Evolutionary conservation across 2,113 vertebrate species (phyloP).

Genomic region (Tychaedon coryphoeus): DNA sequence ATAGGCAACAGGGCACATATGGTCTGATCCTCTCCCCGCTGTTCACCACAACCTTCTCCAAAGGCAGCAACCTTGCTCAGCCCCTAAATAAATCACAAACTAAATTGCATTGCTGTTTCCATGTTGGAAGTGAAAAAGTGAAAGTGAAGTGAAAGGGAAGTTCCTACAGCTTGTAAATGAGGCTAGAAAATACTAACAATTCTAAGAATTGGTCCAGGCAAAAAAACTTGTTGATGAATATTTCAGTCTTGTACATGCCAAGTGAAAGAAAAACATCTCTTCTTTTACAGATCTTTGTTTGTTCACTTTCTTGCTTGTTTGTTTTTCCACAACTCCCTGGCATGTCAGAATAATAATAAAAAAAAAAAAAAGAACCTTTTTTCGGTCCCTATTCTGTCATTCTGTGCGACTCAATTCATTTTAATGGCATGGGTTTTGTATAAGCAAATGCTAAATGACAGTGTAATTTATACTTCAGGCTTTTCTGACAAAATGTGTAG

Average conservation of each 20-base stretch:
- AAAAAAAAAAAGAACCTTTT: background rate
- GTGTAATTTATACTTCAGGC: constrained; percentile 11
- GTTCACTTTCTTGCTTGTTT: background rate
- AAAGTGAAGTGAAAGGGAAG: background rate
- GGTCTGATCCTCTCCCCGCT: background rate
- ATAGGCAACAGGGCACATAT: background rate
- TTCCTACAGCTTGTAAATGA: background rate
- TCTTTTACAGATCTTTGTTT: background rate
- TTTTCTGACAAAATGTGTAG: constrained; percentile 4
- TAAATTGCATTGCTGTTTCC: background rate
- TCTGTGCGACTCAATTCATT: background rate
- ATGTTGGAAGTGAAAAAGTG: background rate
- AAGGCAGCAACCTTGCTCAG: background rate
- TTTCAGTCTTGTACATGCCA: background rate
- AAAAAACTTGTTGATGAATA: background rate
- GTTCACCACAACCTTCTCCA: background rate
- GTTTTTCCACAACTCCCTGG: background rate
- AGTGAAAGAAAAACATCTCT: background rate
- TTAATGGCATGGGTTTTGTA: background rate
- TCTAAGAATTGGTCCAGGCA: background rate
- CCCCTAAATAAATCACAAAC: background rate
- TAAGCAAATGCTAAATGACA: background rate
- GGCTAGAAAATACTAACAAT: background rate
- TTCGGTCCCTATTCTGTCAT: background rate
- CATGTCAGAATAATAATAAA: background rate